Conservation (phyloP, 2,888 invertebrate species). For the Nematopogon swammerdamellus region DNA sequence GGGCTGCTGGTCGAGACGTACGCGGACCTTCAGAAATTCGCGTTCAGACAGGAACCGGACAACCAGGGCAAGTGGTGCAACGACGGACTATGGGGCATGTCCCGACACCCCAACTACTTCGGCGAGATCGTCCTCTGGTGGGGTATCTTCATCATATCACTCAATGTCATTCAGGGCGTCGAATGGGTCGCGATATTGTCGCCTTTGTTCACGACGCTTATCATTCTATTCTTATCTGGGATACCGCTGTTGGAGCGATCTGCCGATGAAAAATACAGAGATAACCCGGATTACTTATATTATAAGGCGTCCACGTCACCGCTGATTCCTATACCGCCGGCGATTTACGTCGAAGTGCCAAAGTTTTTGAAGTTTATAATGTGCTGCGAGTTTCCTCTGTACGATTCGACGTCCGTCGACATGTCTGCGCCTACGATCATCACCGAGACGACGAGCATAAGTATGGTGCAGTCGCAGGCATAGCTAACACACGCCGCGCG, state of each 20-base stretch:
- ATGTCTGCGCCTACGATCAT: slow-evolving; percentile 60
- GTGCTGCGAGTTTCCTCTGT: slow-evolving; percentile 88
- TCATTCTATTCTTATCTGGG: slow-evolving; percentile 87
- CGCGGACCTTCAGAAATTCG: slow-evolving; percentile 90
- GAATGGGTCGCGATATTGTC: slow-evolving; percentile 87
- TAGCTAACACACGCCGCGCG: slow-evolving; percentile 60
- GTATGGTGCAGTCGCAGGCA: slow-evolving; percentile 67
- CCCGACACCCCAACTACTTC: slow-evolving; percentile 92
- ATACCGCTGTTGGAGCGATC: slow-evolving; percentile 85
- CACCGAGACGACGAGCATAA: slow-evolving; percentile 68
- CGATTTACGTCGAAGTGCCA: slow-evolving; percentile 85
- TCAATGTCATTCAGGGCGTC: slow-evolving; percentile 79
- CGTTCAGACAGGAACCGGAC: slow-evolving; percentile 81
- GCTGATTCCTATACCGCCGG: slow-evolving; percentile 82
- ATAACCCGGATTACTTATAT: slow-evolving; percentile 80
- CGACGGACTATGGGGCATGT: slow-evolving; percentile 84
- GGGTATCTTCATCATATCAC: slow-evolving; percentile 87
- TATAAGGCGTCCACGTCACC: slow-evolving; percentile 89
- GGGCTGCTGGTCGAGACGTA: slow-evolving; percentile 86
- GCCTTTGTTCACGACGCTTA: slow-evolving; percentile 82
- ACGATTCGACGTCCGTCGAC: slow-evolving; percentile 69
- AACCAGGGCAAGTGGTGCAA: slow-evolving; percentile 94
- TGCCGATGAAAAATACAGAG: slow-evolving; percentile 85
- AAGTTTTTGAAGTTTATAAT: slow-evolving; percentile 75
- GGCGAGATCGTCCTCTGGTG: slow-evolving; percentile 93